Conservation (phyloP, 2,888 invertebrate species). For the Phaonia tiefii region DNA sequence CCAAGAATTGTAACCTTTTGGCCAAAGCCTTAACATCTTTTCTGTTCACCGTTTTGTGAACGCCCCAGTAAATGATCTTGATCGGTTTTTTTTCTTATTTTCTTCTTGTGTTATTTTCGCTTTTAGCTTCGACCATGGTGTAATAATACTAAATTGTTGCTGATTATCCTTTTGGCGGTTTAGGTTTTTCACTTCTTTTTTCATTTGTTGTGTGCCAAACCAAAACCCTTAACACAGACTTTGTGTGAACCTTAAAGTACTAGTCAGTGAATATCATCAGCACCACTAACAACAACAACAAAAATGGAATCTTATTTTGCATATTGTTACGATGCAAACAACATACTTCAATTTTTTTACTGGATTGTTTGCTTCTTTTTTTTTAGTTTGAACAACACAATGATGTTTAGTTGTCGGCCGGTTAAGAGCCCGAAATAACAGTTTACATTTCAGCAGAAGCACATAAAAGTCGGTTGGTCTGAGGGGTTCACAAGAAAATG, state of each 20-base stretch:
- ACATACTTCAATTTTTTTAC: constrained; percentile 51
- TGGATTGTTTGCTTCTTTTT: constrained; percentile 12
- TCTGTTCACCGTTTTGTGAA: neutral
- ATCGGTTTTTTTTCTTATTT: neutral
- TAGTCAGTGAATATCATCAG: constrained; percentile 47
- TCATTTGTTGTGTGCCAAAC: too few relatives aligned
- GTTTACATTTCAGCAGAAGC: constrained; percentile 30
- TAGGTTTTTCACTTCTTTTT: constrained; percentile 40
- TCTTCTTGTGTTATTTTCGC: neutral
- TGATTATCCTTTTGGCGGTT: constrained; percentile 80
- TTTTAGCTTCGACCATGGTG: constrained; percentile 74
- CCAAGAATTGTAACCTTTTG: neutral
- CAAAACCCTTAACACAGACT: constrained; percentile 19
- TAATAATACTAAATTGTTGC: constrained; percentile 80
- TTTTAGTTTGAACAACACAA: constrained; percentile 37
- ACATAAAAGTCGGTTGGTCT: constrained; percentile 54
- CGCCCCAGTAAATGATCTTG: neutral
- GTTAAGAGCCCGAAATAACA: constrained; percentile 9
- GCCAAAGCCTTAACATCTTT: too few relatives aligned
- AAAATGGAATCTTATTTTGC: constrained; percentile 58
- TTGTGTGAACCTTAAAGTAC: constrained; percentile 42
- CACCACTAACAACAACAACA: constrained; percentile 2
- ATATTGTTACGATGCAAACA: constrained; percentile 61
- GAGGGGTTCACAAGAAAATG: constrained; percentile 23
- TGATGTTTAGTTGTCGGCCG: constrained; percentile 40